Base-by-base conservation (phyloP, 2,113 vertebrate genomes). In the Coturnix japonica region DNA sequence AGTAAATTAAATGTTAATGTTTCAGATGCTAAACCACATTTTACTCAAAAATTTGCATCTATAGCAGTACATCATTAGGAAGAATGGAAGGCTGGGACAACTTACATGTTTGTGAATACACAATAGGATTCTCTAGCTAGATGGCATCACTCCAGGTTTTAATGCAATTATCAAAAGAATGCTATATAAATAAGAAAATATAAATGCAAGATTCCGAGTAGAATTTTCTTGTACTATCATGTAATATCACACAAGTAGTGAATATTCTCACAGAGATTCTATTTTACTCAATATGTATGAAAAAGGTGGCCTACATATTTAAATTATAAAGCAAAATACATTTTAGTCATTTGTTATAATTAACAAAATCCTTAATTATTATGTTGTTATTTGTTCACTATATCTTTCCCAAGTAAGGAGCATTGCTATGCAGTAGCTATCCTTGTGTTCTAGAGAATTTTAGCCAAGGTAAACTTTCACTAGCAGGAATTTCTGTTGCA, bases 231-330 rank as follows among this genome's bases (percentile, higher is more conserved):
- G 30, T 47, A 49, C 10, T 7, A 13, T 21, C 25, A 46, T 3
- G 56, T 25, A 56, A 9, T n/a, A 43, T 26, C 8, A 63, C 31
- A 44, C 11, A 64, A 54, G 4, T 25, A 85, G 8, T 7, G 7
- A 80, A 65, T 15, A 8, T 0, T 0, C 49, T 66, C 18, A 41
- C 1, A 56, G 46, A 54, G 10, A 22, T 1, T 21, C n/a, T 21
- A 81, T 63, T 94, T 60, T 46, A 17, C 15, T 6, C 30, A 72
- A 25, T 13, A 33, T 14, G 2, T 86, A 81, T 15, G 11, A 9
- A 71, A 88, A 90, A 51, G 6, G 2, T 26, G 14, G 17, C 67
- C 4, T 6, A 56, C 35, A 3, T 75, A n/a, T 12, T 35, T 20
- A 69, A 74, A 37, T 26, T 74, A 83, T 59, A 30, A 51, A 64